A percentile compares a stretch with the other conserved stretches of the same genome.
Conservation (phyloP, 2,888 invertebrate genomes). For the Blastobasis lacticolella region DNA sequence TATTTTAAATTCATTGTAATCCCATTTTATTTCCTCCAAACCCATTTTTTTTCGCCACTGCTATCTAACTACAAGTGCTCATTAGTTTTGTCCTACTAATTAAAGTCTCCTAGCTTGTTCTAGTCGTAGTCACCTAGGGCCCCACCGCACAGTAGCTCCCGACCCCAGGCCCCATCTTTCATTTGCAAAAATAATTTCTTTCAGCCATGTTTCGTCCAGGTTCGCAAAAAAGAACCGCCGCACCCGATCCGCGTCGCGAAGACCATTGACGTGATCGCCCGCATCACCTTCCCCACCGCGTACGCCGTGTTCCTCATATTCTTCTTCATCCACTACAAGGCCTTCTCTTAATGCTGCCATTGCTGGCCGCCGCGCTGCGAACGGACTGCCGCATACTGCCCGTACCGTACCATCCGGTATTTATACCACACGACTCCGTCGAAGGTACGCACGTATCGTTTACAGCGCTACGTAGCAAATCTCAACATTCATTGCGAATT, state of each 20-base stretch:
- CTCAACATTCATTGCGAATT: constrained; percentile 41
- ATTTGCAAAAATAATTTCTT: constrained; percentile 63
- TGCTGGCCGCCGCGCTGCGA: constrained; percentile 34
- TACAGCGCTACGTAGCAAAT: constrained; percentile 9
- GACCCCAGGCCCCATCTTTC: constrained; percentile 36
- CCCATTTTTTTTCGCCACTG: too few relatives aligned
- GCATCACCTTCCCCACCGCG: constrained; percentile 94
- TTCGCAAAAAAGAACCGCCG: constrained; percentile 92
- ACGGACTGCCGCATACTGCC: constrained; percentile 27
- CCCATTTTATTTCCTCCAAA: too few relatives aligned
- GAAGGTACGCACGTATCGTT: constrained; percentile 31
- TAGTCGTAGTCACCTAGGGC: too few relatives aligned
- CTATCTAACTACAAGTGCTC: too few relatives aligned
- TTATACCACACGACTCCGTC: constrained; percentile 26
- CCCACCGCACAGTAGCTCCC: too few relatives aligned
- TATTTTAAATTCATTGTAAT: too few relatives aligned
- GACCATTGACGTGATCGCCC: constrained; percentile 94
- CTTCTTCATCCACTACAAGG: constrained; percentile 96
- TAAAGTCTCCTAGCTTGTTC: too few relatives aligned
- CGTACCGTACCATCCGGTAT: constrained; percentile 38
- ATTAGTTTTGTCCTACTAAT: too few relatives aligned
- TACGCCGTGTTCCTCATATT: constrained; percentile 95
- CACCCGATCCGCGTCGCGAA: constrained; percentile 95
- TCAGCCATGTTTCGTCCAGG: constrained; percentile 88
- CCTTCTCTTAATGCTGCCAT: constrained; percentile 78